Evolutionary conservation across 2,797 vertebrate genomes (phyloP).

Genomic region (Odontamblyopus rebecca): DNA sequence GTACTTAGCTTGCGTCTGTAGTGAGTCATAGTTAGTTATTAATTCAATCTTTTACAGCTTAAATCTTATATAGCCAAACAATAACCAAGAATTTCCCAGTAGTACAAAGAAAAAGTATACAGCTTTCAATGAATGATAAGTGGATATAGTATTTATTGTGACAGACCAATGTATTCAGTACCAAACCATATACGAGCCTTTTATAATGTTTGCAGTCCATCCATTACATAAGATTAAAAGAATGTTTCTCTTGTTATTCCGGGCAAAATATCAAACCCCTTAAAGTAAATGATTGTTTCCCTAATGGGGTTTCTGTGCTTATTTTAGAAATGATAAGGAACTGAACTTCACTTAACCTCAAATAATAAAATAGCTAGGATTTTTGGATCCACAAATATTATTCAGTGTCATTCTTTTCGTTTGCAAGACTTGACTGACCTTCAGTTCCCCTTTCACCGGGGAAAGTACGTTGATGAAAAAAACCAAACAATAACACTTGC

Average conservation of each 20-base stretch:
- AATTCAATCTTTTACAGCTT: too few relatives aligned
- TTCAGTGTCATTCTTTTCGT: background rate
- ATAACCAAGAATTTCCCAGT: too few relatives aligned
- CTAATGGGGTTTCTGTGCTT: background rate
- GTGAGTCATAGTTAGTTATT: too few relatives aligned
- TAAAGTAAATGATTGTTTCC: constrained; percentile 7
- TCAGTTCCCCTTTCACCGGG: background rate
- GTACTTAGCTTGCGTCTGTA: too few relatives aligned
- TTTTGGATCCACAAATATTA: background rate
- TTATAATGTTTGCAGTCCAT: background rate
- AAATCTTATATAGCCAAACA: too few relatives aligned
- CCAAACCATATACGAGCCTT: constrained; percentile 12
- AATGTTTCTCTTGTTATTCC: constrained; percentile 2
- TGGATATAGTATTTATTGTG: too few relatives aligned
- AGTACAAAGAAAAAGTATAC: too few relatives aligned
- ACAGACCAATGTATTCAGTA: background rate
- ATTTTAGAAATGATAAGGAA: background rate
- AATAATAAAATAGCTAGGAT: background rate
- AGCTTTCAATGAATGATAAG: too few relatives aligned
- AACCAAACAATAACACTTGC: too few relatives aligned
- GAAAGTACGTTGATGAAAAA: background rate
- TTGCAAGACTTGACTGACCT: background rate
- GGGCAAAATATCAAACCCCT: background rate
- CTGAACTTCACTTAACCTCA: background rate
- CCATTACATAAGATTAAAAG: background rate